These are phyloP conservation scores for Leucophenga maculata DNA, from an alignment of 2,888 invertebrate genomes.

Conservation along the genomic window DNA sequence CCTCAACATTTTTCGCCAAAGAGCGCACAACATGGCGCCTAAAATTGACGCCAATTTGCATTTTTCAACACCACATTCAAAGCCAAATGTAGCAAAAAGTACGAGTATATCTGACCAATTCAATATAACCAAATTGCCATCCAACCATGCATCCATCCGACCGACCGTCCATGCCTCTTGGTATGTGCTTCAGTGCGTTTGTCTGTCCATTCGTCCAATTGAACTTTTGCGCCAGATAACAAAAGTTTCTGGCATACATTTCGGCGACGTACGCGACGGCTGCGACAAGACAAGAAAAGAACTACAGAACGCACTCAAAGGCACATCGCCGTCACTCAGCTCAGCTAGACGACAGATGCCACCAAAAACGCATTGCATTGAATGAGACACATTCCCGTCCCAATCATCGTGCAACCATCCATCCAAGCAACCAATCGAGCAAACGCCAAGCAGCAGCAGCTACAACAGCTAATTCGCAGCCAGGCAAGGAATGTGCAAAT, in stretches of 20 bases:
- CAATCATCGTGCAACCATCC: neutral
- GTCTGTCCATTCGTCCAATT: neutral
- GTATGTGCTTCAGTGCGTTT: no score
- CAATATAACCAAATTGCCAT: no score
- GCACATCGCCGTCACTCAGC: constrained; percentile 9
- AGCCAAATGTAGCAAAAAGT: no score
- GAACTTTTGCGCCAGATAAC: constrained; percentile 23
- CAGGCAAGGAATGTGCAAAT: constrained; percentile 17
- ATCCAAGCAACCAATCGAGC: neutral
- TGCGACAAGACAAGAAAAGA: neutral
- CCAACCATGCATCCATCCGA: no score
- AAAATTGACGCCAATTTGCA: constrained; percentile 3
- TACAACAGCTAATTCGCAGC: constrained; percentile 8
- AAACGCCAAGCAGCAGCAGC: no score
- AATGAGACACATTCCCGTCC: no score
- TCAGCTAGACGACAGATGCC: constrained; percentile 14
- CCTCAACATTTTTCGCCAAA: no score
- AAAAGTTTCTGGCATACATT: constrained; percentile 8
- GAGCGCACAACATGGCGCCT: neutral
- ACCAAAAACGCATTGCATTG: constrained; percentile 3
- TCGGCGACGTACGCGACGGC: neutral
- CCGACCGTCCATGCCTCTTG: no score
- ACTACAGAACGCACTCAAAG: constrained; percentile 15
- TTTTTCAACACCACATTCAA: neutral
- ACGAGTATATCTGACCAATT: no score